Percentiles rank a stretch among this genome's conserved stretches.
phyloP scores from a whole-genome alignment of 2,113 vertebrate species.

The Melanerpes aurifrons region DNA sequence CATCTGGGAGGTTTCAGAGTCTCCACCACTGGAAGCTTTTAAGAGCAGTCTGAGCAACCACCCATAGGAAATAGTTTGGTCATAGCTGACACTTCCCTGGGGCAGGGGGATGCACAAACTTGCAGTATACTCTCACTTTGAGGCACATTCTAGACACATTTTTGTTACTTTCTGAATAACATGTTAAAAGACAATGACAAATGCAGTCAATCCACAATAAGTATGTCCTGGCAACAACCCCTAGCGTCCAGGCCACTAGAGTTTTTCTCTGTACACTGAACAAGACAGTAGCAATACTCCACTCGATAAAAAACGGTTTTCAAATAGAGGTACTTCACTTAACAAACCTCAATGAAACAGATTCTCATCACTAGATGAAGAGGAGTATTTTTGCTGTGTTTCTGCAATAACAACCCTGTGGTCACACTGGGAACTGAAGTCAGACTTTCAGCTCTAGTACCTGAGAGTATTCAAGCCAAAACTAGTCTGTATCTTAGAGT shows the following conservation, averaged over 20 bases:
- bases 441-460: not conserved
- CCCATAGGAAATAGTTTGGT: not conserved
- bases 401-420: constrained; percentile 11
- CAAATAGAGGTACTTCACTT: not conserved
- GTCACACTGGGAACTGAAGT: not conserved
- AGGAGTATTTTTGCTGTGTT: not conserved
- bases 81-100: not conserved
- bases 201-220: not conserved
- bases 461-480: not conserved
- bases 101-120: not conserved
- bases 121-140: not conserved
- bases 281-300: not conserved
- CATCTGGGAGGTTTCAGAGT: not conserved
- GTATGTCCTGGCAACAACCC: not conserved
- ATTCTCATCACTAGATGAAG: not conserved
- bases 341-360: not conserved
- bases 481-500: not conserved
- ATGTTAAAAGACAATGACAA: not conserved
- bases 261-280: not conserved
- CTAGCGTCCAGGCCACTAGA: not conserved
- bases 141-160: not conserved
- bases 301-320: not conserved
- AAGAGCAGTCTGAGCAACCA: not conserved
- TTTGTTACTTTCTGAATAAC: not conserved
- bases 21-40: not conserved